Evolutionary conservation across 2,888 invertebrate species (phyloP).

Genomic region (Acanthosepion pharaonis): DNA sequence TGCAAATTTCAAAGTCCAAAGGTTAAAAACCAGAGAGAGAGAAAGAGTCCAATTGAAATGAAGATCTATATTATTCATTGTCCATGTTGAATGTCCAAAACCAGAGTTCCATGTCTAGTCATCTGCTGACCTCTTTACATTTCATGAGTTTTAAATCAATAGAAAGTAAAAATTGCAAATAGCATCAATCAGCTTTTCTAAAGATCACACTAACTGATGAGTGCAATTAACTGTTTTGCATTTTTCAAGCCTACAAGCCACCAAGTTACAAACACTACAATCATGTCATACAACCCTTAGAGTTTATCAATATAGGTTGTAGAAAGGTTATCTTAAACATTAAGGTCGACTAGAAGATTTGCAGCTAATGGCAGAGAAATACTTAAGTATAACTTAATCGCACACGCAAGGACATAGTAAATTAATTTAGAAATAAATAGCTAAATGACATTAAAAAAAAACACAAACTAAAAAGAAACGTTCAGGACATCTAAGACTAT

Average conservation of each 20-base stretch:
- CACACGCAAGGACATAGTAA: not conserved
- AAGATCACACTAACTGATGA: not conserved
- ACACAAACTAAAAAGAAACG: not conserved
- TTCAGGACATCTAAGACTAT: not conserved
- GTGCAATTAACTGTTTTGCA: not conserved
- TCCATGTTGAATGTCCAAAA: not conserved
- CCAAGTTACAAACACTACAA: not conserved
- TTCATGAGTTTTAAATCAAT: not conserved
- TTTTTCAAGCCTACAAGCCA: not conserved
- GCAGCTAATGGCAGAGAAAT: not conserved
- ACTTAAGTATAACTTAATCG: not conserved
- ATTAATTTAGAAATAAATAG: not conserved
- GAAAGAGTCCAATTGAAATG: not conserved
- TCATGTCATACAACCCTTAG: not conserved
- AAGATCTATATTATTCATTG: not conserved
- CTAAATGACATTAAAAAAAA: not conserved
- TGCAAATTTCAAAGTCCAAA: not conserved
- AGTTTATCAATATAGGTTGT: not conserved
- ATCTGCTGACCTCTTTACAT: constrained; percentile 33
- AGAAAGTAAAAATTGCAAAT: not conserved
- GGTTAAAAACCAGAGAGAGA: not conserved
- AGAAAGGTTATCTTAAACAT: not conserved
- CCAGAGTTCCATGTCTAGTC: not conserved
- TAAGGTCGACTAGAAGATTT: not conserved
- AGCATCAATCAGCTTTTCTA: not conserved